These are phyloP conservation scores for Mermis nigrescens DNA, from an alignment of 2,888 invertebrate species.

Conservation along the genomic window DNA sequence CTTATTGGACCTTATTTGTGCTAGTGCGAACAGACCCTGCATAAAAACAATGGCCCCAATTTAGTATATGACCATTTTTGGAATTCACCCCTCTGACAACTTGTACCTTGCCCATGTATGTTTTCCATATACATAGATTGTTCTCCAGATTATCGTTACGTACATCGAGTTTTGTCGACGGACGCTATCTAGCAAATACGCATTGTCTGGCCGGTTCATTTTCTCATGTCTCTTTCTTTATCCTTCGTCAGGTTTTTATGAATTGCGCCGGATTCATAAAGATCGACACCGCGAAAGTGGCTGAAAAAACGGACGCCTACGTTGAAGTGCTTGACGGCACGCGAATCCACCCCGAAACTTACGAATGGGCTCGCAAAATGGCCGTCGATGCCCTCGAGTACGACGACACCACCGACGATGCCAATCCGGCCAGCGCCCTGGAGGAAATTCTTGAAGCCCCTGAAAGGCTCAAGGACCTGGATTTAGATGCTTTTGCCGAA, in stretches of 20 bases:
- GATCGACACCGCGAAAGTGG: constrained; percentile 84
- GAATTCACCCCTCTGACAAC: too few relatives aligned
- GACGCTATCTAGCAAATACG: too few relatives aligned
- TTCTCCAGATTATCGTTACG: not conserved
- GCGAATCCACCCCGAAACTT: constrained; percentile 73
- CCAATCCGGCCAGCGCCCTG: constrained; percentile 78
- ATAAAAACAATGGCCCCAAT: too few relatives aligned
- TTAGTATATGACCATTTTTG: too few relatives aligned
- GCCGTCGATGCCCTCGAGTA: constrained; percentile 96
- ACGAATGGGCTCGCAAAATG: constrained; percentile 87
- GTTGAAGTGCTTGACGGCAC: constrained; percentile 75
- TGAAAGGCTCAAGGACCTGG: constrained; percentile 50
- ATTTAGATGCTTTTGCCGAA: constrained; percentile 92
- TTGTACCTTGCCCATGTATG: too few relatives aligned
- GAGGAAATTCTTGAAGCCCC: constrained; percentile 92
- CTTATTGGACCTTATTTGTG: too few relatives aligned
- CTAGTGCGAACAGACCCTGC: too few relatives aligned
- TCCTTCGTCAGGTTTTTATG: not conserved
- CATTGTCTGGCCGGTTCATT: not conserved
- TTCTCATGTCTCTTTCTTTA: not conserved
- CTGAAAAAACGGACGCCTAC: constrained; percentile 24
- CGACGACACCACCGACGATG: constrained; percentile 62
- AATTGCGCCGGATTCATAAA: constrained; percentile 97
- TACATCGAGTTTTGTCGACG: not conserved
- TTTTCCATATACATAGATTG: too few relatives aligned